A percentile compares a stretch with the other conserved stretches of the same genome.
Conservation (phyloP, 1,140 invertebrate species). For the Zeugodacus cucurbitae region DNA sequence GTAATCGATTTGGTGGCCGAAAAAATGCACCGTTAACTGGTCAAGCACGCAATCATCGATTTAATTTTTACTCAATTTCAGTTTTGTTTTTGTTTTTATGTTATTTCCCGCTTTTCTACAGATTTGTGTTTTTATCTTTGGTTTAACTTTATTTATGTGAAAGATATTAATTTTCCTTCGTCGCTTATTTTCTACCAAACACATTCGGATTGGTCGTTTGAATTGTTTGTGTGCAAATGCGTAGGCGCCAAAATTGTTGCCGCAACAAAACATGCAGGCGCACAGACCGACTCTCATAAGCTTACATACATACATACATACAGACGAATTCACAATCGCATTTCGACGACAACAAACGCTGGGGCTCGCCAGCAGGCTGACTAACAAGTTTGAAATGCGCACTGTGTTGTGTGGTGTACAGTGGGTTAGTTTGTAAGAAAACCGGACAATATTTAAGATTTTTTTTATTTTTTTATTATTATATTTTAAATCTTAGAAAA, state of each 20-base stretch:
- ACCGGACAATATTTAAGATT: too few species aligned
- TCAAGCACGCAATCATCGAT: constrained; percentile 36
- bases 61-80: background rate
- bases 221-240: constrained; percentile 28
- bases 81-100: background rate
- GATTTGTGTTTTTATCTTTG: background rate
- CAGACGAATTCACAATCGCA: background rate
- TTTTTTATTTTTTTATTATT: too few species aligned
- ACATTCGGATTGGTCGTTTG: constrained; percentile 27
- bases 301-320: background rate
- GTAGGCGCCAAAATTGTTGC: constrained; percentile 38
- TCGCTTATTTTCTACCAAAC: background rate
- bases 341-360: background rate
- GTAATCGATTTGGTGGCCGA: constrained; percentile 15
- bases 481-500: too few species aligned
- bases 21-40: constrained; percentile 29
- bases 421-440: background rate
- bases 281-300: too few species aligned
- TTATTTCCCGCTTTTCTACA: background rate
- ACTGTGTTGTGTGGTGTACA: background rate
- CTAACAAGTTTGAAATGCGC: constrained; percentile 1
- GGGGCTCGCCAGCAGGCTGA: background rate
- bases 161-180: constrained; percentile 17
- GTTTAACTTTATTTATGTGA: constrained; percentile 31
- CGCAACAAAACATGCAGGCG: constrained; percentile 7